phyloP scores from a whole-genome alignment of 30 jellyfish, hydroid and myxozoan species.

The Morbakka virulenta region DNA sequence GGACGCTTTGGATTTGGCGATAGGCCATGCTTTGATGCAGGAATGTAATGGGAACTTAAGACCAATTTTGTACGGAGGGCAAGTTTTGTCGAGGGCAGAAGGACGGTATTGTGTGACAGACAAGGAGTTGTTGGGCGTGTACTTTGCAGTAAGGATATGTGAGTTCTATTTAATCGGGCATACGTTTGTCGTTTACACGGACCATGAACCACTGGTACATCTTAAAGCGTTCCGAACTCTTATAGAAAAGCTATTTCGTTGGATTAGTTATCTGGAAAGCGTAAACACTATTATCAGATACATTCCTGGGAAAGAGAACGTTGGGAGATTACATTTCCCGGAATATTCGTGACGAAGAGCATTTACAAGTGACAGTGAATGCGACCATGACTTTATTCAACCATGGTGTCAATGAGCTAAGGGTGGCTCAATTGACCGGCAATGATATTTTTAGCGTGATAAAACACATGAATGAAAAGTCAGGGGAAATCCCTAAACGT shows the following conservation, averaged over 20 bases:
- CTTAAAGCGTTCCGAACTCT: neutral
- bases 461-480: too few relatives aligned
- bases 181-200: neutral
- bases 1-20: neutral
- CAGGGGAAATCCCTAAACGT: too few relatives aligned
- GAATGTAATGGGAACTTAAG: neutral
- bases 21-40: neutral
- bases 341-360: too few relatives aligned
- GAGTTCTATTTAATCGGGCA: neutral
- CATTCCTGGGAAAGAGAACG: conserved; percentile 13
- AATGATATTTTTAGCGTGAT: too few relatives aligned
- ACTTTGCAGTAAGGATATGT: neutral
- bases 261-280: neutral
- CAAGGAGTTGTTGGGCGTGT: neutral
- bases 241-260: neutral
- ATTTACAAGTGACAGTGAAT: too few relatives aligned
- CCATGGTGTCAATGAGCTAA: too few relatives aligned
- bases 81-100: neutral
- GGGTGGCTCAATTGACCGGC: too few relatives aligned
- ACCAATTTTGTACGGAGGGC: neutral
- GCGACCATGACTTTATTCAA: too few relatives aligned
- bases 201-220: neutral
- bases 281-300: neutral
- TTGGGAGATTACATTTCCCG: too few relatives aligned
- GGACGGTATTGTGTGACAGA: conserved; percentile 11